Evolutionary conservation across 2,113 vertebrate genomes (phyloP).

Genomic region (Bos indicus): DNA sequence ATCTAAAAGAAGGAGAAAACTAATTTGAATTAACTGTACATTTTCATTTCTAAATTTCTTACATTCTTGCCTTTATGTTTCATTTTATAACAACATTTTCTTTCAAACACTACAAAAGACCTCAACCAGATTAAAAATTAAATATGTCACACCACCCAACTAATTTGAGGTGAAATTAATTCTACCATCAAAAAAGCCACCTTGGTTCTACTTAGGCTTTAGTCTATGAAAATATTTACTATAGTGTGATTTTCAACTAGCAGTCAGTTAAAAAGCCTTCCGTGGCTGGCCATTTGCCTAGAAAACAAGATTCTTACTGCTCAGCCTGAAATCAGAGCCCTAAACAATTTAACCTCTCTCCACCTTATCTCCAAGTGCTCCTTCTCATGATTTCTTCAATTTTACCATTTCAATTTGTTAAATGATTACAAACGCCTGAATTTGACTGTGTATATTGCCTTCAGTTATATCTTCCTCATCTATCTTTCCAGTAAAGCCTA

Average conservation of each 20-base stretch:
- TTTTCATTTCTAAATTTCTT: slow-evolving; percentile 27
- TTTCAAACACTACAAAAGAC: background rate
- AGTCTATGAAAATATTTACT: background rate
- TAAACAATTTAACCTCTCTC: background rate
- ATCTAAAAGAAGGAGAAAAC: background rate
- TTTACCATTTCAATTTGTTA: background rate
- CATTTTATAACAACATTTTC: background rate
- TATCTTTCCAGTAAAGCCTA: background rate
- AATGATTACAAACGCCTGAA: background rate
- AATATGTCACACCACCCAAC: background rate
- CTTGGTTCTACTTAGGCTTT: background rate
- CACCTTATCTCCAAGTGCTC: background rate
- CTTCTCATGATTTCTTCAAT: background rate
- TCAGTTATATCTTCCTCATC: background rate
- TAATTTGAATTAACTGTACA: background rate
- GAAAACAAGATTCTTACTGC: background rate
- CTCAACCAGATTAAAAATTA: background rate
- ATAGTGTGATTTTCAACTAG: background rate
- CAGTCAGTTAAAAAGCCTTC: background rate
- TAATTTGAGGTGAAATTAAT: background rate
- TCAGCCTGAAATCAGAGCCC: background rate
- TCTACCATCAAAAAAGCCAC: background rate
- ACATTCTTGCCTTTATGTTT: background rate
- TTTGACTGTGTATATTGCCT: background rate
- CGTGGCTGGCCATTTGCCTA: background rate